phyloP scores from a whole-genome alignment of 2,888 invertebrate species.

The Dryococelus australis region DNA sequence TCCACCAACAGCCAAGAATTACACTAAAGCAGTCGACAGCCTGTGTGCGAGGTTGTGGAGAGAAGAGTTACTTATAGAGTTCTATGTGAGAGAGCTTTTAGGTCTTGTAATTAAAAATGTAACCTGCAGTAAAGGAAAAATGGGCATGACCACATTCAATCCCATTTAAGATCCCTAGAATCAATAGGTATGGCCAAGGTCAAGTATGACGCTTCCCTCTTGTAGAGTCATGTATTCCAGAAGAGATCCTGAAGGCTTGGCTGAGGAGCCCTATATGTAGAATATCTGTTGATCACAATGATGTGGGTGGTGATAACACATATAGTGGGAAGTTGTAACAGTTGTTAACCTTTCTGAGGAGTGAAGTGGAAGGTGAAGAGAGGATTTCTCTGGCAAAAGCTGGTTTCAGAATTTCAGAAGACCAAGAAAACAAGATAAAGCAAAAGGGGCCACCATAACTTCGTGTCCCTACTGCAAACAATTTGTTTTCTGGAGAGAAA shows the following conservation, averaged over 20 bases:
- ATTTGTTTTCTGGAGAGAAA: neutral
- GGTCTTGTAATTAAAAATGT: slow-evolving; percentile 4
- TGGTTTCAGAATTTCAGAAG: neutral
- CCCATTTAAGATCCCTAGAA: neutral
- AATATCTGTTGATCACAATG: neutral
- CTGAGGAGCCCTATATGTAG: no score
- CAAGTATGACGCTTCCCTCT: neutral
- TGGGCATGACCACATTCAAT: neutral
- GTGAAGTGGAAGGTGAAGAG: neutral
- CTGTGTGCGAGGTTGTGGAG: neutral
- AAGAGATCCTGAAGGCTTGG: neutral
- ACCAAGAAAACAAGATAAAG: neutral
- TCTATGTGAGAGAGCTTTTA: neutral
- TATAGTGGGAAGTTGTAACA: neutral
- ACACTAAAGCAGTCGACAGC: slow-evolving; percentile 47
- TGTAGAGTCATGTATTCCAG: neutral
- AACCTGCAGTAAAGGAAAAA: neutral
- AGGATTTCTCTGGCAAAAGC: neutral
- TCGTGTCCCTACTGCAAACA: no score
- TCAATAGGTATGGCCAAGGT: neutral
- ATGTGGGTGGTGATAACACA: neutral
- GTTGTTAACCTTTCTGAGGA: neutral
- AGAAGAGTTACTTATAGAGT: neutral
- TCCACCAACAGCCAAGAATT: slow-evolving; percentile 49
- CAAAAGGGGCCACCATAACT: neutral